Evolutionary conservation across 2,113 vertebrate genomes (phyloP).

Genomic region (Sorex fumeus): DNA sequence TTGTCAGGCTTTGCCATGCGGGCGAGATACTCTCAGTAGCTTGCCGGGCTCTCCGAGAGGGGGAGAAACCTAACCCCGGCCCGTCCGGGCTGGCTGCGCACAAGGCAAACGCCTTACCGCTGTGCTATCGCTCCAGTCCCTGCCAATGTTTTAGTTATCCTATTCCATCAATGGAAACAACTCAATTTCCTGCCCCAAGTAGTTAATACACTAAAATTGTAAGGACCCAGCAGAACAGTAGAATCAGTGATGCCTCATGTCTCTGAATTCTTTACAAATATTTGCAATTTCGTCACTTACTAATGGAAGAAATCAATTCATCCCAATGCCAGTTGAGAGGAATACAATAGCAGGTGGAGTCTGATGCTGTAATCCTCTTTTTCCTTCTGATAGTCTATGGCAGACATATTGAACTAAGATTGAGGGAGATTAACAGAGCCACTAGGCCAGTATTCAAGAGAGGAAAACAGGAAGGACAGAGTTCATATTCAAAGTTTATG

Average conservation of each 20-base stretch:
- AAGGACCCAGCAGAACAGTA: background rate
- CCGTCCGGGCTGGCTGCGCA: no score
- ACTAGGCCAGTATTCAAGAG: conserved; percentile 56
- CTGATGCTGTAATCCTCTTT: background rate
- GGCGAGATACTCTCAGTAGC: no score
- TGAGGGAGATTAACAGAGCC: background rate
- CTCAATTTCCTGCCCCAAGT: background rate
- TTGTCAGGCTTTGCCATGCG: no score
- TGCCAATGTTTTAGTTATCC: background rate
- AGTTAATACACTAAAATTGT: background rate
- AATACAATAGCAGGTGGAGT: background rate
- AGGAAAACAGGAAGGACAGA: conserved; percentile 47
- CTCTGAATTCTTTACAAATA: background rate
- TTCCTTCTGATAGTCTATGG: background rate
- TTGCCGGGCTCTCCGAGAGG: no score
- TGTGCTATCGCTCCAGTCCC: no score
- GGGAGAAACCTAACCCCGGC: no score
- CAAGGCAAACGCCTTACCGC: no score
- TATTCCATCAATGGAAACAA: background rate
- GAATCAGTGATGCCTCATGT: background rate
- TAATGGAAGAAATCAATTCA: background rate
- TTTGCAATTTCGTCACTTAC: background rate
- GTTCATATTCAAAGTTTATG: conserved; percentile 46
- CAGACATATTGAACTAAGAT: conserved; percentile 11
- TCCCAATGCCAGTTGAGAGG: background rate